Conservation (phyloP, 2,797 vertebrate genomes). For the Myoxocephalus aenaeus region DNA sequence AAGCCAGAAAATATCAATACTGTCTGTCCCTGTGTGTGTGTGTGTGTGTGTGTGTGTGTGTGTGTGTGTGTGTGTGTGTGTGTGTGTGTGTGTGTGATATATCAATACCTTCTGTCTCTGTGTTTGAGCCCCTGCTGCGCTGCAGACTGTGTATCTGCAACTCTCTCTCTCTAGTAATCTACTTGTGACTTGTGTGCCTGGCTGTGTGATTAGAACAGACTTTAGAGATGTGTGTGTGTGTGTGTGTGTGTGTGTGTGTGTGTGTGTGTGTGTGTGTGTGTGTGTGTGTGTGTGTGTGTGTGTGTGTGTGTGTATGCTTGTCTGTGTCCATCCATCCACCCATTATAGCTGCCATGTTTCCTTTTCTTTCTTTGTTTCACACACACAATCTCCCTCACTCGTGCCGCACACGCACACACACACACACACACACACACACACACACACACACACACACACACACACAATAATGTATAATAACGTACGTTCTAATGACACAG, state of each 20-base stretch:
- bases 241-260: slow-evolving; percentile 23
- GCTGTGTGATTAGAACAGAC: slow-evolving; percentile 1
- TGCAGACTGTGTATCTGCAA: slow-evolving; percentile 74
- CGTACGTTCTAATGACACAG: slow-evolving; percentile 79
- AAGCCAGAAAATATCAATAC: slow-evolving; percentile 75
- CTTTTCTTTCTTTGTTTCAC: slow-evolving; percentile 42
- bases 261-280: slow-evolving; percentile 23
- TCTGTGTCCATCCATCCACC: slow-evolving; percentile 36
- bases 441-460: not conserved
- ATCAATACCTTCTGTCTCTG: slow-evolving; percentile 81
- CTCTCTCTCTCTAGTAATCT: slow-evolving; percentile 60
- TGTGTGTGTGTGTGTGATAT: slow-evolving; percentile 47
- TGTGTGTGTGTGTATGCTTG: slow-evolving; percentile 31
- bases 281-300: slow-evolving; percentile 22
- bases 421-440: not conserved
- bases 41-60: slow-evolving; percentile 30
- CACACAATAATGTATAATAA: slow-evolving; percentile 61
- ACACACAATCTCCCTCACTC: slow-evolving; percentile 9
- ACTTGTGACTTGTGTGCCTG: slow-evolving; percentile 9
- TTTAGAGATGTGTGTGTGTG: slow-evolving; percentile 11
- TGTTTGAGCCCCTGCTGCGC: slow-evolving; percentile 77
- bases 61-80: slow-evolving; percentile 40
- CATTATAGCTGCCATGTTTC: slow-evolving; percentile 59
- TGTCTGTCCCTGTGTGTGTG: slow-evolving; percentile 53
- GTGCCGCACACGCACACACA: not conserved